These are phyloP conservation scores for Micropterix aruncella DNA, from an alignment of 2,888 invertebrate genomes.

Conservation along the genomic window DNA sequence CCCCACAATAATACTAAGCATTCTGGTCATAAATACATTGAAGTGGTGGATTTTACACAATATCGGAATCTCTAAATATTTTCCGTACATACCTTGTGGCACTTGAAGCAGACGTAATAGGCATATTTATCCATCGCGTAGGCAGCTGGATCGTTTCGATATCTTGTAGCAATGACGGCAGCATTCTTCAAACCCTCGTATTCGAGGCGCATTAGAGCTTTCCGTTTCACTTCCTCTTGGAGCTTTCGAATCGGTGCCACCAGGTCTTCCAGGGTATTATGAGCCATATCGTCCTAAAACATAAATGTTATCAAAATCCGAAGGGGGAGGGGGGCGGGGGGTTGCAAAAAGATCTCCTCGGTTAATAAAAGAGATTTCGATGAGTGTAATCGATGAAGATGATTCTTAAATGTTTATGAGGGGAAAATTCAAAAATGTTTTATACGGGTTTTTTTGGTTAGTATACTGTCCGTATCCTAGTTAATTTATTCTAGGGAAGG, in stretches of 20 bases:
- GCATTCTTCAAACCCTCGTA: slow-evolving; percentile 84
- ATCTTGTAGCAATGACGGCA: slow-evolving; percentile 48
- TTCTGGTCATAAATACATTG: too few species aligned
- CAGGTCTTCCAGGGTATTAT: slow-evolving; percentile 63
- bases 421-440: too few species aligned
- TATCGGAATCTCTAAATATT: too few species aligned
- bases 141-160: slow-evolving; percentile 66
- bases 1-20: too few species aligned
- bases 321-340: slow-evolving; percentile 1
- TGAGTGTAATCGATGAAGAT: too few species aligned
- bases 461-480: too few species aligned
- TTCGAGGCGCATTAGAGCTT: slow-evolving; percentile 90
- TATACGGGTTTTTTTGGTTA: too few species aligned
- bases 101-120: slow-evolving; percentile 95
- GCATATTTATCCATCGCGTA: slow-evolving; percentile 97
- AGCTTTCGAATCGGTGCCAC: slow-evolving; percentile 69
- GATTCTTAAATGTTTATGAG: too few species aligned
- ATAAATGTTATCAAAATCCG: slow-evolving; percentile 5
- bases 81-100: slow-evolving; percentile 64
- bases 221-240: slow-evolving; percentile 80
- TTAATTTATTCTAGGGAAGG: too few species aligned
- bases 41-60: too few species aligned
- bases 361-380: too few species aligned
- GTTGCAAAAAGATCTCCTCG: neutral
- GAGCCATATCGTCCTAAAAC: slow-evolving; percentile 61